Base-by-base conservation (phyloP, 2,888 invertebrate species). In the Hedya salicella region DNA sequence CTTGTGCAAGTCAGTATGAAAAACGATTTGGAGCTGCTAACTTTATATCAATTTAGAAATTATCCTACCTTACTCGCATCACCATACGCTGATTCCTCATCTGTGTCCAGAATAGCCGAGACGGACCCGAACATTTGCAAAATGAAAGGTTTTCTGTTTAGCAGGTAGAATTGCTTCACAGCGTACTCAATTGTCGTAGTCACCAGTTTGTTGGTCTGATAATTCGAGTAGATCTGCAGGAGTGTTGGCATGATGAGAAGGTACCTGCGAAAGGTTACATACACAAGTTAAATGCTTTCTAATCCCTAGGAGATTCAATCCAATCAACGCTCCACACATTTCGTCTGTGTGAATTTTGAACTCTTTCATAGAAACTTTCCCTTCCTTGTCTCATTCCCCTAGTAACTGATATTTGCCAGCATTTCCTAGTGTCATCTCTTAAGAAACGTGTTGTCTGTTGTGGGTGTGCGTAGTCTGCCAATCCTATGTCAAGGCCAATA, bases 81-180 rank as follows among this genome's bases (percentile, higher is more conserved):
- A 3, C 98, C 98, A 80, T 96, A 97, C 3, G 95, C 95, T 36
- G 97, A 96, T 71, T 96, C 95, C 79, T 97, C 97, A 76, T 97
- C 97, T 0, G 97, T 97, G 81, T 99, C 99, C 75, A 99, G 92
- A 81, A 99, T 97, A 1, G 98, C 97, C 0, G 99, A 99, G 0
- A 99, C 97, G 2, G 98, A 98, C 1, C 99, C 99, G 90, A 99
- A 99, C 98, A 99, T 98, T 94, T 99, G 99, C 59, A 99, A 93
- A 75, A 99, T 97, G 80, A 99, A 99, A 0, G 99, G 99, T 81
- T 99, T 99, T 57, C 99, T 94, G 82, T 99, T 99, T 85, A 99
- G 95, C 67, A 99, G 93, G 87, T 99, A 99, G 88, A 99, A 99
- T 83, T 99, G 99, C 80, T 99, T 98, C 13, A 99, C 99, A 0